phyloP scores from a whole-genome alignment of 2,797 vertebrate genomes.

The Hephaestus fuliginosus region DNA sequence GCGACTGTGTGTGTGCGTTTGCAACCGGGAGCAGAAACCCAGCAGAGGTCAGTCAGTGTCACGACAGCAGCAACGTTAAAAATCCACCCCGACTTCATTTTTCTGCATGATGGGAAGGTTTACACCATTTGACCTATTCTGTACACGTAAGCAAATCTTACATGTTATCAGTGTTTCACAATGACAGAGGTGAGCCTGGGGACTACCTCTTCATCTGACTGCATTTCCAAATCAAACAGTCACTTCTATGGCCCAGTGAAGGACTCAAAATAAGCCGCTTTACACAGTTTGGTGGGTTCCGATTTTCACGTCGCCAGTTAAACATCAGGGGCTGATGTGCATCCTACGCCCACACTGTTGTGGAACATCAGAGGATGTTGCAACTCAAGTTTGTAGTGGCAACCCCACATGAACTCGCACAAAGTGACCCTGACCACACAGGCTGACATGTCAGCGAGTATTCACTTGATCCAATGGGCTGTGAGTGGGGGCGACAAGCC shows the following conservation, averaged over 20 bases:
- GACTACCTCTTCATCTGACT: not conserved
- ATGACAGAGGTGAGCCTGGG: not conserved
- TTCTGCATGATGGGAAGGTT: not conserved
- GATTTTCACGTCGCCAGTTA: not conserved
- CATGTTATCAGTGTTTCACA: not conserved
- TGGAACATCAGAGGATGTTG: not conserved
- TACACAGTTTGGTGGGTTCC: not conserved
- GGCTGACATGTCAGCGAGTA: conserved; percentile 9
- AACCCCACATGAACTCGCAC: not conserved
- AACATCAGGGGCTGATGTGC: not conserved
- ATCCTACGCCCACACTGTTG: not conserved
- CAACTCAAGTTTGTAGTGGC: not conserved
- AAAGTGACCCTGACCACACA: conserved; percentile 16
- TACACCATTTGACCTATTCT: not conserved
- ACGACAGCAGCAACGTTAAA: conserved; percentile 31
- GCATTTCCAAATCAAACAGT: not conserved
- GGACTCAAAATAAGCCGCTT: not conserved
- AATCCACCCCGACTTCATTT: conserved; percentile 21
- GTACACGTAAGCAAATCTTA: not conserved
- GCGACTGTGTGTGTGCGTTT: conserved; percentile 20
- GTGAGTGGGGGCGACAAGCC: conserved; percentile 20
- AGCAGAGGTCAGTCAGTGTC: conserved; percentile 68
- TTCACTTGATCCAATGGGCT: conserved; percentile 20
- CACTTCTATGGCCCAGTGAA: not conserved
- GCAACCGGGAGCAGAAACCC: conserved; percentile 49